These are phyloP conservation scores for Brassicogethes aeneus DNA, from an alignment of 2,888 invertebrate species.

Conservation along the genomic window DNA sequence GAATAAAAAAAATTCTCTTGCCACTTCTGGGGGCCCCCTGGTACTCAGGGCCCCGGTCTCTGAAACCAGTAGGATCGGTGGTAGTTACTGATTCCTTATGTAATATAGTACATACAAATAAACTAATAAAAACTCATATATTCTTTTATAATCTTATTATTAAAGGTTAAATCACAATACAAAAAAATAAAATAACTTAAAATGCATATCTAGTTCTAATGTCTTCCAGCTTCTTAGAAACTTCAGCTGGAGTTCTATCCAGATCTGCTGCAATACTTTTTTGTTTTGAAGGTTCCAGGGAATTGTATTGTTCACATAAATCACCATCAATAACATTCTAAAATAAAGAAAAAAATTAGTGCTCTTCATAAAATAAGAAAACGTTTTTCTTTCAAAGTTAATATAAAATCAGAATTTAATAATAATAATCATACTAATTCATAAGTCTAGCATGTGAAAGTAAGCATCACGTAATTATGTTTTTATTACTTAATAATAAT, in stretches of 20 bases:
- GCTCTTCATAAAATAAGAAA: no score
- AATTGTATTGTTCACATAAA: slow-evolving; percentile 97
- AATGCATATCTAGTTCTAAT: slow-evolving; percentile 98
- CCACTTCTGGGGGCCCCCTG: no score
- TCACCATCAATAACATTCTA: slow-evolving; percentile 98
- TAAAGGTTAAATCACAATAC: background rate
- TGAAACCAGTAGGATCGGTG: no score
- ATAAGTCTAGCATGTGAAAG: slow-evolving; percentile 37
- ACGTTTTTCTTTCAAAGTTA: no score
- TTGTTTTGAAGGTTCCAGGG: slow-evolving; percentile 88
- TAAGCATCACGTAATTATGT: no score
- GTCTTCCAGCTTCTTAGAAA: slow-evolving; percentile 97
- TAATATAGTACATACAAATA: no score
- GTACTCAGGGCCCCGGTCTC: no score
- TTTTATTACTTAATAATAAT: slow-evolving; percentile 14
- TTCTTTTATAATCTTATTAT: background rate
- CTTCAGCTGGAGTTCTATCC: slow-evolving; percentile 92
- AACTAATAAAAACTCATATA: no score
- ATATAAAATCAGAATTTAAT: slow-evolving; percentile 7
- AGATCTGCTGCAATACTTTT: slow-evolving; percentile 91
- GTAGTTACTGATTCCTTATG: no score
- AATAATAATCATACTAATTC: slow-evolving; percentile 23
- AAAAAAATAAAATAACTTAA: slow-evolving; percentile 47
- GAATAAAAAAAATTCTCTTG: no score
- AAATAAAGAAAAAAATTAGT: slow-evolving; percentile 30